Evolutionary conservation across 2,797 vertebrate species (phyloP).

Genomic region (Sphenopsis melanotis): DNA sequence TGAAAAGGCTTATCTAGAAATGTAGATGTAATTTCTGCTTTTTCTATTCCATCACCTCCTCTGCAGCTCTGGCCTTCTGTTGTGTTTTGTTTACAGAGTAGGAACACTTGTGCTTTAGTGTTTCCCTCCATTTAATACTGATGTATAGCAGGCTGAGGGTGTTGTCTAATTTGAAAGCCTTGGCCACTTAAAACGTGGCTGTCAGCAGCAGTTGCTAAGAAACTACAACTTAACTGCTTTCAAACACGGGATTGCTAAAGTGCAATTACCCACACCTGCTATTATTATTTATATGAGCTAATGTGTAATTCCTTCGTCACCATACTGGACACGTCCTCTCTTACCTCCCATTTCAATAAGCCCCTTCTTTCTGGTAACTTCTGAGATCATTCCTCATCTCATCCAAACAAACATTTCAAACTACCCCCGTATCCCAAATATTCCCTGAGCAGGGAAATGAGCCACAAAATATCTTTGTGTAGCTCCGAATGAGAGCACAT

Average conservation of each 20-base stretch:
- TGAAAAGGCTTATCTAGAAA: conserved; percentile 11
- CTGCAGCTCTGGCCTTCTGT: background rate
- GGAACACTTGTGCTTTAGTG: background rate
- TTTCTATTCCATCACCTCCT: background rate
- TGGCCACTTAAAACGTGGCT: background rate
- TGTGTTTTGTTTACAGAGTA: background rate
- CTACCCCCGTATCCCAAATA: background rate
- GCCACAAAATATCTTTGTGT: background rate
- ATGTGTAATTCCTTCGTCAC: conserved; percentile 23
- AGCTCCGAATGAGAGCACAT: background rate
- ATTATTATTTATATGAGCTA: conserved; percentile 54
- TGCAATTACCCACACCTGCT: conserved; percentile 46
- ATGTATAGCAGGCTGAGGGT: background rate
- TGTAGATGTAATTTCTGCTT: background rate
- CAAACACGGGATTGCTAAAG: background rate
- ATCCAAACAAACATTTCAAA: background rate
- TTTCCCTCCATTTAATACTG: background rate
- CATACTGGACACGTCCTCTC: conserved; percentile 4
- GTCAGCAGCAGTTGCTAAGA: conserved; percentile 56
- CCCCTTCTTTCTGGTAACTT: background rate
- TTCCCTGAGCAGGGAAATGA: background rate
- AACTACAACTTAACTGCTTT: conserved; percentile 46
- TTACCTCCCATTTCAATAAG: background rate
- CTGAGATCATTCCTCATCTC: background rate
- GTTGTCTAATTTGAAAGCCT: conserved; percentile 15